phyloP scores from a whole-genome alignment of 2,888 invertebrate genomes.

The Cephus sareptanus region DNA sequence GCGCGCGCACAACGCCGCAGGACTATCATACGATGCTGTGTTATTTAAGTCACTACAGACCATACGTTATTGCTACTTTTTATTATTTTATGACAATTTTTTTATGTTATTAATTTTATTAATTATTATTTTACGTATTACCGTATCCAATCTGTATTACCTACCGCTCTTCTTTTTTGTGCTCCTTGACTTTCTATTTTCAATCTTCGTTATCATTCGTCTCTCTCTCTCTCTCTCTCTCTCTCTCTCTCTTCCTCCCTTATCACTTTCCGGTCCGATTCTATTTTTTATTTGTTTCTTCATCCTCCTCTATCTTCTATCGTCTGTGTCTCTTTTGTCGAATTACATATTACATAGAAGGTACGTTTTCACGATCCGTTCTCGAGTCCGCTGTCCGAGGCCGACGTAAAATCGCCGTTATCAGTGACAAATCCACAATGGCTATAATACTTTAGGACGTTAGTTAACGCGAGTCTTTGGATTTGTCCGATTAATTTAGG shows the following conservation, averaged over 20 bases:
- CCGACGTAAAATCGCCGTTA: neutral
- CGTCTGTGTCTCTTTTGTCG: slow-evolving; percentile 19
- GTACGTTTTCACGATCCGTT: neutral
- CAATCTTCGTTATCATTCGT: neutral
- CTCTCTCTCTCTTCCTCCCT: too few relatives aligned
- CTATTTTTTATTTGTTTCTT: neutral
- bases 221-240: too few relatives aligned
- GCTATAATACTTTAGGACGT: neutral
- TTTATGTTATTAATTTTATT: slow-evolving; percentile 65
- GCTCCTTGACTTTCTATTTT: neutral
- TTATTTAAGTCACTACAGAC: slow-evolving; percentile 64
- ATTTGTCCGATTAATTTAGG: neutral
- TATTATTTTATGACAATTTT: slow-evolving; percentile 62
- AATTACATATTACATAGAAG: slow-evolving; percentile 6
- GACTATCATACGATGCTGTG: slow-evolving; percentile 64
- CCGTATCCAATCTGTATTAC: slow-evolving; percentile 12
- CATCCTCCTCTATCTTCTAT: neutral
- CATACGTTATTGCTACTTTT: slow-evolving; percentile 63
- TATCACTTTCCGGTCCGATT: neutral
- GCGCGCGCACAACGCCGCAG: slow-evolving; percentile 29
- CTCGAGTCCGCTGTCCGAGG: neutral
- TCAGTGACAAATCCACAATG: neutral
- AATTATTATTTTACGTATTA: slow-evolving; percentile 54
- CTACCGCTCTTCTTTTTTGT: neutral
- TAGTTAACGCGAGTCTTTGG: neutral